These are phyloP conservation scores for Jacana jacana DNA, from an alignment of 2,113 vertebrate genomes.

Conservation along the genomic window DNA sequence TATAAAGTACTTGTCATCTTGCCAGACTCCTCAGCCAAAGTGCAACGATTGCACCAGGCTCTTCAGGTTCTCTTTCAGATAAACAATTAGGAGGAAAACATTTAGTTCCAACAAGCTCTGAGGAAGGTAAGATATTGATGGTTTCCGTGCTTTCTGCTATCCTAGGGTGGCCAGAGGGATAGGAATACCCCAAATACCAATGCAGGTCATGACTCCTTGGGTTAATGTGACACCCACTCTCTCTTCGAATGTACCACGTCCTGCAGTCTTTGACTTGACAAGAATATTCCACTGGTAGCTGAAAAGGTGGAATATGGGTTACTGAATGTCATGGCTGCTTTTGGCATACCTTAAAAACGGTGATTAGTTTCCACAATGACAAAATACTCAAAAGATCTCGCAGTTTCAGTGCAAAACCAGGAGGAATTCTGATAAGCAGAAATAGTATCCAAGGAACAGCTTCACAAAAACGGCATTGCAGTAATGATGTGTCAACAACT, in stretches of 20 bases:
- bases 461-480: background rate
- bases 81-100: background rate
- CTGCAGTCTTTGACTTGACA: background rate
- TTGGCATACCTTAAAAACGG: background rate
- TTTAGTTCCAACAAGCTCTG: background rate
- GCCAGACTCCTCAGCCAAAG: background rate
- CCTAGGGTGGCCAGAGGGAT: background rate
- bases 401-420: background rate
- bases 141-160: background rate
- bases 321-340: background rate
- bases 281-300: background rate
- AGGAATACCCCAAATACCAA: background rate
- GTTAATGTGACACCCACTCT: background rate
- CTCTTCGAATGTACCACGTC: background rate
- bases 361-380: background rate
- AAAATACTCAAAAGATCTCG: background rate
- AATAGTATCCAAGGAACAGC: background rate
- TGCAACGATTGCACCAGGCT: background rate
- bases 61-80: background rate
- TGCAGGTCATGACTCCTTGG: background rate
- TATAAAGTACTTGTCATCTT: background rate
- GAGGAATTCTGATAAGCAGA: background rate
- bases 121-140: background rate
- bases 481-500: background rate
- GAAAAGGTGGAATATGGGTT: background rate